phyloP scores from a whole-genome alignment of 1,140 invertebrate species.

The Gryon sp. region DNA sequence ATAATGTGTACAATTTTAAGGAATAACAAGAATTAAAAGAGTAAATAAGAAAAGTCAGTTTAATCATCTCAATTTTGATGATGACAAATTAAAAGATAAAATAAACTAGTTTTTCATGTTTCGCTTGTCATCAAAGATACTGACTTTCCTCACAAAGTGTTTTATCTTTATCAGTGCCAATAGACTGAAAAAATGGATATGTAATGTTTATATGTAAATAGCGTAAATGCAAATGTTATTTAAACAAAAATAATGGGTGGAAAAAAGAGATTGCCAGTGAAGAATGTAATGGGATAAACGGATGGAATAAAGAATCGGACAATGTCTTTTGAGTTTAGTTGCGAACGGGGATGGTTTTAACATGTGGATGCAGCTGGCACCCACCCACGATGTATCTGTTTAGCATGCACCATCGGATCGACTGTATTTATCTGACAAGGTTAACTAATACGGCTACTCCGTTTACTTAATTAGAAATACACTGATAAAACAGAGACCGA shows the following conservation, averaged over 20 bases:
- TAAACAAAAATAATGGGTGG: conserved; percentile 30
- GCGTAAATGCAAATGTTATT: conserved; percentile 34
- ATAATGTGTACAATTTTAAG: too few relatives aligned
- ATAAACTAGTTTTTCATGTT: too few relatives aligned
- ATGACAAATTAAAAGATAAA: too few relatives aligned
- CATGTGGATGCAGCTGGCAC: conserved; percentile 67
- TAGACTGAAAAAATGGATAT: conserved; percentile 12
- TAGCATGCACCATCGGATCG: conserved; percentile 73
- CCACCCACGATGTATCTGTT: conserved; percentile 76
- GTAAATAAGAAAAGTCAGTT: too few relatives aligned
- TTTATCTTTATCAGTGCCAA: too few relatives aligned
- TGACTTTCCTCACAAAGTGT: too few relatives aligned
- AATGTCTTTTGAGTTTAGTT: conserved; percentile 37
- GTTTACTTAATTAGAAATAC: conserved; percentile 73
- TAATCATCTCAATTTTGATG: too few relatives aligned
- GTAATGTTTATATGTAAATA: conserved; percentile 37
- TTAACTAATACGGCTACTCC: conserved; percentile 76
- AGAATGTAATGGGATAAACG: conserved; percentile 47
- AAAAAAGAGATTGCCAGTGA: conserved; percentile 47
- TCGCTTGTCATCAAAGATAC: too few relatives aligned
- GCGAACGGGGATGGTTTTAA: conserved; percentile 57
- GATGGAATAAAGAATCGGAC: conserved; percentile 59
- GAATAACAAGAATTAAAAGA: too few relatives aligned
- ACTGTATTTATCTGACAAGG: conserved; percentile 75
- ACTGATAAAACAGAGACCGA: conserved; percentile 50